Conservation (phyloP, 1,140 invertebrate genomes). For the Hirudo medicinalis region DNA sequence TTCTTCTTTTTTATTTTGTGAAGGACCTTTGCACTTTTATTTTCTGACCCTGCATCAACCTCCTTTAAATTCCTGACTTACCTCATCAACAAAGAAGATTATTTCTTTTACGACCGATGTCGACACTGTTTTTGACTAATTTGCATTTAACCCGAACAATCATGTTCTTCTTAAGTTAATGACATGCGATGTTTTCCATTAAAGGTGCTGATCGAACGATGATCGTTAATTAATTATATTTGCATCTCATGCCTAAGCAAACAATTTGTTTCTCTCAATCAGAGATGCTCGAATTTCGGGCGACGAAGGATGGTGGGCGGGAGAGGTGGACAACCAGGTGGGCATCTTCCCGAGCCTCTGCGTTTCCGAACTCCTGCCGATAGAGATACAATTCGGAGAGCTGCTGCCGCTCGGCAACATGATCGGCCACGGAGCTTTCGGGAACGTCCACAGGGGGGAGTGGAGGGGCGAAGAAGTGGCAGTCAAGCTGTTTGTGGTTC, state of each 20-base stretch:
- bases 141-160: no score
- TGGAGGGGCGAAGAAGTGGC: slow-evolving; percentile 74
- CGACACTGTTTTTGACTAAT: no score
- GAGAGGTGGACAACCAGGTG: slow-evolving; percentile 65
- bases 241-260: not conserved
- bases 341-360: slow-evolving; percentile 83
- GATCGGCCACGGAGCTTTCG: slow-evolving; percentile 91
- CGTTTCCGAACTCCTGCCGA: slow-evolving; percentile 60
- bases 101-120: no score
- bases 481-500: slow-evolving; percentile 55
- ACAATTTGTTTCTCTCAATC: not conserved
- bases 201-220: no score
- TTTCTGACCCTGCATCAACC: no score
- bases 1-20: no score
- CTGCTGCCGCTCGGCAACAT: slow-evolving; percentile 69
- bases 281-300: slow-evolving; percentile 79
- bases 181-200: no score
- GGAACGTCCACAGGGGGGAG: slow-evolving; percentile 75
- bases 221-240: no score
- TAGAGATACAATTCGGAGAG: slow-evolving; percentile 73
- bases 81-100: no score
- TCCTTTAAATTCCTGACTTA: no score
- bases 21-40: no score
- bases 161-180: no score
- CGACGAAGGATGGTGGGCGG: slow-evolving; percentile 94